Percentiles rank a stretch among this genome's conserved stretches.
phyloP scores from a whole-genome alignment of 1,140 invertebrate species.

The Hyposmocoma kahamanoa region DNA sequence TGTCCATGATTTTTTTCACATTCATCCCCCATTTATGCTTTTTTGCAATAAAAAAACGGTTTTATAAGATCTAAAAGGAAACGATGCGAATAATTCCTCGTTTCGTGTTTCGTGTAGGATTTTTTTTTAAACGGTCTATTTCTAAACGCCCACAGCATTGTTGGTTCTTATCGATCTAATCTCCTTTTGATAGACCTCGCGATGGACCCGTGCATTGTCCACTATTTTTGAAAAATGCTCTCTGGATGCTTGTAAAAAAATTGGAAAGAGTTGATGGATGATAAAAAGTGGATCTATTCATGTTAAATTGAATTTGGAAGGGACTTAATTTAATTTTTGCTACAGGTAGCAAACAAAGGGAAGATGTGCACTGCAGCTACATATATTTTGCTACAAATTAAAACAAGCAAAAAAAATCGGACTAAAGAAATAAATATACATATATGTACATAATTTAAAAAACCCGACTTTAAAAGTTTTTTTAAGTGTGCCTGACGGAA shows the following conservation, averaged over 20 bases:
- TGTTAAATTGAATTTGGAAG: conserved; percentile 10
- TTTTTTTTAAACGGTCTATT: conserved; percentile 45
- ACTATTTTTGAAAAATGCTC: conserved; percentile 39
- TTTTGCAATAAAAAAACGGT: conserved; percentile 67
- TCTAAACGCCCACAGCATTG: conserved; percentile 58
- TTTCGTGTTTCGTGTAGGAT: conserved; percentile 67
- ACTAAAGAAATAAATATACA: too few relatives aligned
- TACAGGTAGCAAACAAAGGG: too few relatives aligned
- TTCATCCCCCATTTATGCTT: conserved; percentile 60
- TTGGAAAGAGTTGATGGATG: conserved; percentile 53
- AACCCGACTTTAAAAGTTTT: too few relatives aligned
- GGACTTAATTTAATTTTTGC: too few relatives aligned
- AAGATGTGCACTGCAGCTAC: too few relatives aligned
- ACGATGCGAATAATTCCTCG: conserved; percentile 72
- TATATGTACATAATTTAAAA: too few relatives aligned
- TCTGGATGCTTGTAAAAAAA: conserved; percentile 15
- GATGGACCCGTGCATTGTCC: conserved; percentile 64
- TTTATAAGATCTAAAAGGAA: conserved; percentile 69
- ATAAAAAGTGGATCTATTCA: conserved; percentile 2
- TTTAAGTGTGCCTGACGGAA: too few relatives aligned
- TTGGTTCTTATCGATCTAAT: conserved; percentile 61
- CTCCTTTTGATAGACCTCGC: conserved; percentile 69
- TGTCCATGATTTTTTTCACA: conserved; percentile 61
- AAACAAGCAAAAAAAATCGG: too few relatives aligned
- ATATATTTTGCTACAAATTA: too few relatives aligned